Percentiles rank a stretch among this genome's conserved stretches.
Evolutionary conservation across 2,797 vertebrate genomes (phyloP).

Genomic region (Clarias platycephalus): DNA sequence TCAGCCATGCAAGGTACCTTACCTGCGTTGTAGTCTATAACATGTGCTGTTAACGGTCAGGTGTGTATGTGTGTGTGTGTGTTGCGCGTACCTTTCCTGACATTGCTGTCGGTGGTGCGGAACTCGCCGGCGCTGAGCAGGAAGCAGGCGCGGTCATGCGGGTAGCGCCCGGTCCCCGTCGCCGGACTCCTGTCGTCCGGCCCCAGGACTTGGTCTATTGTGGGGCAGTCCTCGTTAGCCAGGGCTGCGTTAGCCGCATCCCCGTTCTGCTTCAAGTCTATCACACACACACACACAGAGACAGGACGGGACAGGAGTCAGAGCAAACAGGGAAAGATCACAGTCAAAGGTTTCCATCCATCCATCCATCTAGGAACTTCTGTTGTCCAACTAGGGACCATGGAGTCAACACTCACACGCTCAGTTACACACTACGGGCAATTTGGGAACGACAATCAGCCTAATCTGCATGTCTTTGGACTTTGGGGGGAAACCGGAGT

Average conservation of each 20-base stretch:
- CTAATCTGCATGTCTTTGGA: too few species aligned
- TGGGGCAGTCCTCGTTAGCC: slow-evolving; percentile 91
- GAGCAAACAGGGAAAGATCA: slow-evolving; percentile 15
- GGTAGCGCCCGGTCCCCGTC: slow-evolving; percentile 81
- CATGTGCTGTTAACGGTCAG: slow-evolving; percentile 15
- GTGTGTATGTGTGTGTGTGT: slow-evolving; percentile 42
- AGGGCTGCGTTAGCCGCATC: slow-evolving; percentile 86
- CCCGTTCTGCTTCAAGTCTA: slow-evolving; percentile 90
- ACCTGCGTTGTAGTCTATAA: slow-evolving; percentile 26
- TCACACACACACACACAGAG: neutral
- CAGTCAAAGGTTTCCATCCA: neutral
- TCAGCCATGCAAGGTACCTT: slow-evolving; percentile 29
- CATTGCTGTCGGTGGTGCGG: slow-evolving; percentile 86
- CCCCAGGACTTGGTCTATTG: slow-evolving; percentile 90
- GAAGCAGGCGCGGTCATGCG: slow-evolving; percentile 90
- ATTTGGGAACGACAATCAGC: too few species aligned
- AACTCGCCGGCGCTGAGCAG: slow-evolving; percentile 88
- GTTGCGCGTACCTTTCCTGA: slow-evolving; percentile 86
- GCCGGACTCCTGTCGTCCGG: slow-evolving; percentile 87
- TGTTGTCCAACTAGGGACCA: too few species aligned
- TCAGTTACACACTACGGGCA: too few species aligned
- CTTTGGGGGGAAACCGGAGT: too few species aligned
- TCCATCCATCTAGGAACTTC: too few species aligned
- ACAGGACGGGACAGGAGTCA: neutral
- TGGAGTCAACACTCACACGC: too few species aligned